Evolutionary conservation across 2,113 vertebrate species (phyloP).

Genomic region (Neodon shergylaensis): DNA sequence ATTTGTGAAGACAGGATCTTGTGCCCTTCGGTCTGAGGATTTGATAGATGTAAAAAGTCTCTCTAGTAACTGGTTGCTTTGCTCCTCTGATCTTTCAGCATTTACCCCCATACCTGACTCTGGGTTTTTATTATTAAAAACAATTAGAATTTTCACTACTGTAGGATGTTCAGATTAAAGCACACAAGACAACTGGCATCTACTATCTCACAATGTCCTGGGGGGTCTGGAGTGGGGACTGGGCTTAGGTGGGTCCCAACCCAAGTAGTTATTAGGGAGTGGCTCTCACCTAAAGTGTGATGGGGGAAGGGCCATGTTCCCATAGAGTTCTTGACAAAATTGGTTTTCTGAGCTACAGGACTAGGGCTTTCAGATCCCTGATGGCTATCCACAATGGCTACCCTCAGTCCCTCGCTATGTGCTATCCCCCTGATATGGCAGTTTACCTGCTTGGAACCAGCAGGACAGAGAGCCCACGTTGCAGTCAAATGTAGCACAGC

Average conservation of each 20-base stretch:
- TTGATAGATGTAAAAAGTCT: too few species aligned
- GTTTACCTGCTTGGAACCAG: not conserved
- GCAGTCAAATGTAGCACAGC: accelerated
- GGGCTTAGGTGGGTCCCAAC: not conserved
- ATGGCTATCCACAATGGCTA: not conserved
- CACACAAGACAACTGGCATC: not conserved
- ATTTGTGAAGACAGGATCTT: too few species aligned
- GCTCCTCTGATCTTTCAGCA: too few species aligned
- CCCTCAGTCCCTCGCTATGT: not conserved
- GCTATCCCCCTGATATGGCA: too few species aligned
- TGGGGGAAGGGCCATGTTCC: not conserved
- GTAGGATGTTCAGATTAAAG: not conserved
- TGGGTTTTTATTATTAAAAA: too few species aligned
- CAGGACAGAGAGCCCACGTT: not conserved
- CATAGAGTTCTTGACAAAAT: not conserved
- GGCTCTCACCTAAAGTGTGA: not conserved
- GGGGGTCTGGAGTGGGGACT: not conserved
- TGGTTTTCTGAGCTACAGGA: not conserved
- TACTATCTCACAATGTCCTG: not conserved
- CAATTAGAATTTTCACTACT: too few species aligned
- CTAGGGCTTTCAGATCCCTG: not conserved
- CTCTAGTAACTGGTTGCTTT: too few species aligned
- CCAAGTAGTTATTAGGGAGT: not conserved
- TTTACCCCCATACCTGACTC: too few species aligned
- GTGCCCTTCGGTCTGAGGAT: too few species aligned